A percentile compares a stretch with the other conserved stretches of the same genome.
phyloP scores from a whole-genome alignment of 2,888 invertebrate genomes.

The Scrobipalpa atriplicella region DNA sequence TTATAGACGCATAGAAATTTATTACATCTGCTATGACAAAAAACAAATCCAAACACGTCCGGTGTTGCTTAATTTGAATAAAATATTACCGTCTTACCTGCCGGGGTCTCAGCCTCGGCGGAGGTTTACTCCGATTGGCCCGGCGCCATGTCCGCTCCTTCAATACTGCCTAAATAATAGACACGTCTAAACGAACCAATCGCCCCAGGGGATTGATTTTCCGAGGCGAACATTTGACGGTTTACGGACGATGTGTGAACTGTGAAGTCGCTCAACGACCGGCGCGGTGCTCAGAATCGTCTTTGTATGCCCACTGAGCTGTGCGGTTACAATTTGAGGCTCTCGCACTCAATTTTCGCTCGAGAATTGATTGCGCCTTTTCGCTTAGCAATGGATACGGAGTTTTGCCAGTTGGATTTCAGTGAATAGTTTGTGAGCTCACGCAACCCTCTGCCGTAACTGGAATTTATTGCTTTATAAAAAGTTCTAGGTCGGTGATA shows the following conservation, averaged over 20 bases:
- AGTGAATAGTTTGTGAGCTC: slow-evolving; percentile 26
- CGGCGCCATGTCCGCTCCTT: slow-evolving; percentile 50
- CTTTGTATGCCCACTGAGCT: slow-evolving; percentile 46
- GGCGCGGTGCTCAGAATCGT: slow-evolving; percentile 41
- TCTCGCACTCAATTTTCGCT: slow-evolving; percentile 36
- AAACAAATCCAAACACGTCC: slow-evolving; percentile 54
- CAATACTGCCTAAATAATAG: slow-evolving; percentile 69
- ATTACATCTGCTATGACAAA: slow-evolving; percentile 42
- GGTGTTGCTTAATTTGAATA: slow-evolving; percentile 59
- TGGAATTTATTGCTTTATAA: slow-evolving; percentile 24
- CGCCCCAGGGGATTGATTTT: slow-evolving; percentile 69
- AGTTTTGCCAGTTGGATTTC: slow-evolving; percentile 20
- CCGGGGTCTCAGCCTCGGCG: neutral
- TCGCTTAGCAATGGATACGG: slow-evolving; percentile 23
- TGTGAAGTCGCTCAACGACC: slow-evolving; percentile 41
- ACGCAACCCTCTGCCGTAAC: slow-evolving; percentile 14
- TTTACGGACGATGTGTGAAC: slow-evolving; percentile 62
- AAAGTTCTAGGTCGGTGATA: slow-evolving; percentile 18
- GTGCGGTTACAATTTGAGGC: slow-evolving; percentile 39
- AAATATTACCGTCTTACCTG: slow-evolving; percentile 63
- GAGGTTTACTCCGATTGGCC: slow-evolving; percentile 60
- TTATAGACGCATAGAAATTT: slow-evolving; percentile 42
- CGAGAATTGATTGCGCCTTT: slow-evolving; percentile 27
- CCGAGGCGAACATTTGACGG: slow-evolving; percentile 65
- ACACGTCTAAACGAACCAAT: slow-evolving; percentile 69